phyloP scores from a whole-genome alignment of 2,888 invertebrate genomes.

The Colostygia pectinataria region DNA sequence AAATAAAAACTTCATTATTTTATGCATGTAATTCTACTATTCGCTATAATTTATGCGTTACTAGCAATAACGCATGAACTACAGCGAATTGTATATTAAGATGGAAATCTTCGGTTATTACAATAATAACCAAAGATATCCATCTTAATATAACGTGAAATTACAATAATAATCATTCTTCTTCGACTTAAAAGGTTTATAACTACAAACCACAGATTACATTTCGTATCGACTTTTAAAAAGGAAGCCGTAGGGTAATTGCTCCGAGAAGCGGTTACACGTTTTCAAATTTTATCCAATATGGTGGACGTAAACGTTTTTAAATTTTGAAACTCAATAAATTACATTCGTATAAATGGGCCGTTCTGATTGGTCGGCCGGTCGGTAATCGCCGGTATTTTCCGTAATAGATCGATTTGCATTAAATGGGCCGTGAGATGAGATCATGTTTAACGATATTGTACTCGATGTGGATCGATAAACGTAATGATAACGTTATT shows the following conservation, averaged over 20 bases:
- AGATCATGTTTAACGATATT: conserved; percentile 68
- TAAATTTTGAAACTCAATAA: conserved; percentile 75
- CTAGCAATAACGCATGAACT: too few relatives aligned
- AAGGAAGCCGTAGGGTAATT: conserved; percentile 53
- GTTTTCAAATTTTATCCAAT: conserved; percentile 65
- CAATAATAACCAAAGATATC: conserved; percentile 53
- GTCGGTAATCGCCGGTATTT: conserved; percentile 61
- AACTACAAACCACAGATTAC: conserved; percentile 44
- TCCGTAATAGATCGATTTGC: conserved; percentile 77
- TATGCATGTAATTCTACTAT: conserved; percentile 43
- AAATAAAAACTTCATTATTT: conserved; percentile 66
- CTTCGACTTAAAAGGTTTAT: conserved; percentile 43
- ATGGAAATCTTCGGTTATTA: too few relatives aligned
- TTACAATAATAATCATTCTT: conserved; percentile 43
- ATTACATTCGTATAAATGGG: conserved; percentile 67
- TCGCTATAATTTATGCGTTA: conserved; percentile 43
- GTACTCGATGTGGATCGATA: conserved; percentile 57
- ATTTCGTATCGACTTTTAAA: conserved; percentile 36
- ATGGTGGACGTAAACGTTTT: conserved; percentile 68
- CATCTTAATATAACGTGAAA: conserved; percentile 59
- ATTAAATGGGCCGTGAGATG: conserved; percentile 78
- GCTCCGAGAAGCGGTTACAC: conserved; percentile 60
- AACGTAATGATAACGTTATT: conserved; percentile 47
- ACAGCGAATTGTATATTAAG: too few relatives aligned
- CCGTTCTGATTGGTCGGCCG: conserved; percentile 60